Percentiles rank a stretch among this genome's conserved stretches.
These are phyloP conservation scores for Proteles cristata DNA, from an alignment of 2,113 vertebrate species.

Conservation along the genomic window DNA sequence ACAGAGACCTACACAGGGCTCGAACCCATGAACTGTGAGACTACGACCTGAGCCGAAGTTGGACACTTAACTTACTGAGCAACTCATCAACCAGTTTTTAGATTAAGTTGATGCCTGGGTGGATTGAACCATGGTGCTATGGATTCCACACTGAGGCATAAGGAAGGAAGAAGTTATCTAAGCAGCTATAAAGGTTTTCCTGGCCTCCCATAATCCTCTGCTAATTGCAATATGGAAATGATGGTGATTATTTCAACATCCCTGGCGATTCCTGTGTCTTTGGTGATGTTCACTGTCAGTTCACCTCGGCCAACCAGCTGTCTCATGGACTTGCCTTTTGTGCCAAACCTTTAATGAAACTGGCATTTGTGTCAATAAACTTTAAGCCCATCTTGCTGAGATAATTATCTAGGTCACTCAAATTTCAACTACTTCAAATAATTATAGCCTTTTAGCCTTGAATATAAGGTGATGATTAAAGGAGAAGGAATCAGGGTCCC, in stretches of 20 bases:
- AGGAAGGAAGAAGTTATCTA: neutral
- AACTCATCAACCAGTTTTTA: neutral
- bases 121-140: neutral
- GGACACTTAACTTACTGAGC: too few species aligned
- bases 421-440: conserved; percentile 81
- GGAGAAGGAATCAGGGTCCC: conserved; percentile 55
- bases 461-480: conserved; percentile 75
- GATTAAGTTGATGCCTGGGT: neutral
- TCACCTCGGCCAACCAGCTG: conserved; percentile 75
- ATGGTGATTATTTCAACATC: conserved; percentile 66
- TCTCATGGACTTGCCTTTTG: conserved; percentile 65
- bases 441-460: conserved; percentile 78
- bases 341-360: conserved; percentile 77
- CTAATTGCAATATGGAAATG: conserved; percentile 73
- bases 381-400: conserved; percentile 75
- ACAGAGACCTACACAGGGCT: too few species aligned
- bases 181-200: conserved; percentile 40
- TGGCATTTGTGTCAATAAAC: conserved; percentile 82
- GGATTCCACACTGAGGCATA: neutral
- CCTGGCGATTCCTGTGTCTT: conserved; percentile 49
- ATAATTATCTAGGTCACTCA: conserved; percentile 79
- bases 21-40: too few species aligned
- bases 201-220: conserved; percentile 61
- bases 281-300: conserved; percentile 55
- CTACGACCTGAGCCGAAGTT: too few species aligned